Percentiles rank a stretch among this genome's conserved stretches.
phyloP scores from a whole-genome alignment of 2,113 vertebrate genomes.

The Toxotes chatareus region DNA sequence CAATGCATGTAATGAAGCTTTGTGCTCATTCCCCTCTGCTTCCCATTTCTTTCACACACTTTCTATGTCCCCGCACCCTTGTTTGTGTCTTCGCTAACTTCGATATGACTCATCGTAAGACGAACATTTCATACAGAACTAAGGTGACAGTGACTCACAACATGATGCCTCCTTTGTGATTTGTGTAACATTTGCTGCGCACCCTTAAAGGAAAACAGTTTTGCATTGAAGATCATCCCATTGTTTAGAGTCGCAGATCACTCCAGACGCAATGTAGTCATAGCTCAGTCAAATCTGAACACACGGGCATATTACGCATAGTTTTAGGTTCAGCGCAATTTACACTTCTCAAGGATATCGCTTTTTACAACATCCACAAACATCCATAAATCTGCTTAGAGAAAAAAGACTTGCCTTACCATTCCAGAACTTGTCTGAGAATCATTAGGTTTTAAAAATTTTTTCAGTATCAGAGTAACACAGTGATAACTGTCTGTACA shows the following conservation, averaged over 20 bases:
- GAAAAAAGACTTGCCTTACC: background rate
- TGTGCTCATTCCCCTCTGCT: background rate
- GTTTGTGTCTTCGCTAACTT: conserved; percentile 42
- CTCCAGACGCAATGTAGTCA: background rate
- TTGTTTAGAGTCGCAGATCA: conserved; percentile 4
- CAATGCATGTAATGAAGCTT: conserved; percentile 64
- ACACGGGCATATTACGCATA: background rate
- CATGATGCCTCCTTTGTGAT: conserved; percentile 30
- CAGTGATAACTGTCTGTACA: background rate
- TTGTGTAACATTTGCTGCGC: conserved; percentile 27
- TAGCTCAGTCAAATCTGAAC: background rate
- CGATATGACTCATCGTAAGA: conserved; percentile 53
- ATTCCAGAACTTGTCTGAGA: background rate
- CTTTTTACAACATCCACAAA: background rate
- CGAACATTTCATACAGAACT: conserved; percentile 47
- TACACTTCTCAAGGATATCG: background rate
- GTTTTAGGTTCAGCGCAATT: background rate
- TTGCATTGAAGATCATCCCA: conserved; percentile 4
- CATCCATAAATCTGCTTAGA: background rate
- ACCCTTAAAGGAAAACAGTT: conserved; percentile 11
- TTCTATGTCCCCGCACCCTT: conserved; percentile 15
- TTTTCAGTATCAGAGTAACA: background rate
- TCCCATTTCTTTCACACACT: conserved; percentile 17
- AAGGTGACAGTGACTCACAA: conserved; percentile 51
- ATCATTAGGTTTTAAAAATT: background rate